Base-by-base conservation (phyloP, 2,888 invertebrate genomes). In the Drosophila nr. perissopoda region DNA sequence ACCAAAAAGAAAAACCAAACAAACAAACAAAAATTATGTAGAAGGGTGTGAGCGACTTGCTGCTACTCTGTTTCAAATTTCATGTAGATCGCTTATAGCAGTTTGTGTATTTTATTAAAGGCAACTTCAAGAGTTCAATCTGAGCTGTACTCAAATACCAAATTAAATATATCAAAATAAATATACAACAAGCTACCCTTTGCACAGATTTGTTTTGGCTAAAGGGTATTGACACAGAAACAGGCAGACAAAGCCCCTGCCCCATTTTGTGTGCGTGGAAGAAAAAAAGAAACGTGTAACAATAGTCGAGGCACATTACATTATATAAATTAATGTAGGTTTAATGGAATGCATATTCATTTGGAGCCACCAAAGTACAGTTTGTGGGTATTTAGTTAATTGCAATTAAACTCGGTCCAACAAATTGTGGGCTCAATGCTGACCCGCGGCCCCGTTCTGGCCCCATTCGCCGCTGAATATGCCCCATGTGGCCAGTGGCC, bases 301-400 rank as follows among this genome's bases (percentile, higher is more conserved):
- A 65, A 69, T 69, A 71, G 81, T 61, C 49, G 51, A 60, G 61
- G 61, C 76, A 82, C 82, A 85, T 82, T 90, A 80, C 85, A 86
- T 86, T 90, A 86, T 82, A 86, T 90, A 90, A 86, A 86, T 86
- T 90, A 90, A 86, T 90, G 90, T 74, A 78, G 76, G 85, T 88
- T 88, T 86, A 86, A 90, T 90, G 85, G 90, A 85, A 90, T 90
- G 86, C 90, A 90, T 88, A 86, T 86, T 90, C 83, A 90, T 82
- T 85, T 72, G 69, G 49, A 29, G n/a, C 70, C 49, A 54, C 68
- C 66, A 57, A 65, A 63, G 33, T 72, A 62, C 79, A 69, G 69
- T 84, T 73, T 67, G 54, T 74, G 73, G 57, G 71, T 80, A 82
- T 90, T 86, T 85, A 90, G 90, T 86, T 86, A 90, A 86, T 90